Percentiles rank a stretch among this genome's conserved stretches.
Evolutionary conservation across 2,797 vertebrate genomes (phyloP).

Genomic region (Gymnothorax reevesii): DNA sequence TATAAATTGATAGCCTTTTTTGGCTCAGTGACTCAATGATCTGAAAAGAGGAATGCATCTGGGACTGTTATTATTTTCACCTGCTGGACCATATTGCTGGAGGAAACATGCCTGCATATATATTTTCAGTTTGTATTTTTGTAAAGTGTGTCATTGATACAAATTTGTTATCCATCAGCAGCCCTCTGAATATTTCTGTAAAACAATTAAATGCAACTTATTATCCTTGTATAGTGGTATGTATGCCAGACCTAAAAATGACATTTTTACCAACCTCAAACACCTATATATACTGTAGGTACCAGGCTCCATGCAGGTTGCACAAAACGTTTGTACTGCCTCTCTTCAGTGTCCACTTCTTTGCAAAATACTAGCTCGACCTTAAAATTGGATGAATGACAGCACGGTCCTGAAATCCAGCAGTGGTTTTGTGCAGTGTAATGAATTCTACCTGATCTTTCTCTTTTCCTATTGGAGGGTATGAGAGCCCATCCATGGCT

Average conservation of each 20-base stretch:
- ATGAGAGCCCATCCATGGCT: constrained; percentile 18
- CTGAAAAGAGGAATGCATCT: neutral
- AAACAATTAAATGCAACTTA: neutral
- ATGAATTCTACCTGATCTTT: constrained; percentile 7
- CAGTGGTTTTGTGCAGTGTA: neutral
- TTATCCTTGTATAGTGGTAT: neutral
- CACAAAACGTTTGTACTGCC: neutral
- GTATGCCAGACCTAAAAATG: neutral
- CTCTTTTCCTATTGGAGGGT: constrained; percentile 23
- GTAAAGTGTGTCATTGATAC: neutral
- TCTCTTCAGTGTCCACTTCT: neutral
- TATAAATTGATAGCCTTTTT: neutral
- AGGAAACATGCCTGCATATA: neutral
- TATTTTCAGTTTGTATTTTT: neutral
- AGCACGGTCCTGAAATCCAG: constrained; percentile 27
- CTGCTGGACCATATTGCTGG: constrained; percentile 7
- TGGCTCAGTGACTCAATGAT: neutral
- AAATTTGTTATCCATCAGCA: neutral
- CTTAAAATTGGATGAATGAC: neutral
- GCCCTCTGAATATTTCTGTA: neutral
- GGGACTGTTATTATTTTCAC: neutral
- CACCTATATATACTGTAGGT: too few relatives aligned
- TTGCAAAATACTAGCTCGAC: neutral
- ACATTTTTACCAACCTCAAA: neutral
- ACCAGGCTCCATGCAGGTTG: neutral